A percentile compares a stretch with the other conserved stretches of the same genome.
phyloP scores from a whole-genome alignment of 2,888 invertebrate species.

The Subacronicta megacephala region DNA sequence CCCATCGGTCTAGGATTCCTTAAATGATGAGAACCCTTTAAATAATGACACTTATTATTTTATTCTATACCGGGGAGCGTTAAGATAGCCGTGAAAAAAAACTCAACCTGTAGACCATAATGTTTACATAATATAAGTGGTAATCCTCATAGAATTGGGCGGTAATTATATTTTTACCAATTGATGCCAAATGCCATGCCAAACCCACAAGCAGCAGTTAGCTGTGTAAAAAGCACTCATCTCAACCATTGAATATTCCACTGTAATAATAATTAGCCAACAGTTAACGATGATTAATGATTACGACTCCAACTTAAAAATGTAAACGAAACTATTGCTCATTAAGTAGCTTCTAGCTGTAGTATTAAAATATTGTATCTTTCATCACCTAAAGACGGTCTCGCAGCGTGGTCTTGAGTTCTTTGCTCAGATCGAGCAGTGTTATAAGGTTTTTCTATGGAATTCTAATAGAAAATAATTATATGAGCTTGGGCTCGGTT shows the following conservation, averaged over 20 bases:
- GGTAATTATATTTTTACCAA: conserved; percentile 1
- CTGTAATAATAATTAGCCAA: conserved; percentile 30
- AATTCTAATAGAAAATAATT: too few species aligned
- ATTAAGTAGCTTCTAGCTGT: conserved; percentile 11
- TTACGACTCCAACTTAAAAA: conserved; percentile 14
- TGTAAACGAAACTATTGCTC: conserved; percentile 13
- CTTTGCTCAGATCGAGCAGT: too few species aligned
- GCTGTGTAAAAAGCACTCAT: neutral
- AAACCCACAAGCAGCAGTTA: neutral
- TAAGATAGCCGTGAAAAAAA: too few species aligned
- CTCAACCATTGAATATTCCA: conserved; percentile 10
- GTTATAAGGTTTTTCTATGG: too few species aligned
- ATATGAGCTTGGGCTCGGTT: too few species aligned
- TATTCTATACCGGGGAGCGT: too few species aligned
- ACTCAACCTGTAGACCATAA: neutral
- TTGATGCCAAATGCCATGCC: neutral
- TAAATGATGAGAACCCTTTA: too few species aligned
- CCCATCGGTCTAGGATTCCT: too few species aligned
- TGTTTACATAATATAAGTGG: neutral
- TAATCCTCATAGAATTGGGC: neutral
- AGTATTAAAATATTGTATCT: conserved; percentile 1
- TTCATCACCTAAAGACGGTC: neutral
- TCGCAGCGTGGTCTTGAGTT: too few species aligned
- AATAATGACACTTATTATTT: too few species aligned
- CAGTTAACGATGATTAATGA: conserved; percentile 44